Base-by-base conservation (phyloP, 2,797 vertebrate genomes). In the Botia kubotai region DNA sequence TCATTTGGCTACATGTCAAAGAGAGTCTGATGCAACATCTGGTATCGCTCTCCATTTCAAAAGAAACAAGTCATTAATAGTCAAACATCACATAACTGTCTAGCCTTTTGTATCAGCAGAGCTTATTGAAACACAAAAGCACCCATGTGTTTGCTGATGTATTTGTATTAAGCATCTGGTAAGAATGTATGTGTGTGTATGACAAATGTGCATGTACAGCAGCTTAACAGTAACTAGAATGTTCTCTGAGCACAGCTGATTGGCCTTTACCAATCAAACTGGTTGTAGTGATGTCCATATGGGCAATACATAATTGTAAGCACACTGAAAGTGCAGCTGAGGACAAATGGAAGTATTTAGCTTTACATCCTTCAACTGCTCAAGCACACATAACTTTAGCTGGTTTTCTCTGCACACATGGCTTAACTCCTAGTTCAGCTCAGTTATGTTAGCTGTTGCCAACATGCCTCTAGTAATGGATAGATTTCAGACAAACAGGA, bases 11-110 rank as follows among this genome's bases (percentile, higher is more conserved):
- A 68, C 48, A 77, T 58, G 68, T 77, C 46, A 72, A 83, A 81
- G 17, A 69, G 69, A n/a, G n/a, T 67, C 26, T 77, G 57, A 65
- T 71, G 66, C 23, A 81, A 53, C 79, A 77, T 60, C 67, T 72
- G 76, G 21, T 60, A 48, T 77, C 70, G 39, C 48, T 79, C 53
- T 79, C 53, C 57, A 79, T 82, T 75, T 86, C 57, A 77, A 76
- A 82, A 84, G 69, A 82, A 65, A 52, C n/a, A 73, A 43, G 52
- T 55, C 52, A 69, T 78, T 87, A 75, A 82, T 82, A 77, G 82
- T 86, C 76, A 83, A 81, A 77, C 72, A 78, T 43, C 55, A 69
- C 17, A 65, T 1, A 43, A 69, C 39, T 13, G 68, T 72, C 73
- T 62, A 55, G 72, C 69, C 53, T 55, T 73, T 75, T 83, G 17